Evolutionary conservation across 2,113 vertebrate genomes (phyloP).

Genomic region (Bucco capensis): DNA sequence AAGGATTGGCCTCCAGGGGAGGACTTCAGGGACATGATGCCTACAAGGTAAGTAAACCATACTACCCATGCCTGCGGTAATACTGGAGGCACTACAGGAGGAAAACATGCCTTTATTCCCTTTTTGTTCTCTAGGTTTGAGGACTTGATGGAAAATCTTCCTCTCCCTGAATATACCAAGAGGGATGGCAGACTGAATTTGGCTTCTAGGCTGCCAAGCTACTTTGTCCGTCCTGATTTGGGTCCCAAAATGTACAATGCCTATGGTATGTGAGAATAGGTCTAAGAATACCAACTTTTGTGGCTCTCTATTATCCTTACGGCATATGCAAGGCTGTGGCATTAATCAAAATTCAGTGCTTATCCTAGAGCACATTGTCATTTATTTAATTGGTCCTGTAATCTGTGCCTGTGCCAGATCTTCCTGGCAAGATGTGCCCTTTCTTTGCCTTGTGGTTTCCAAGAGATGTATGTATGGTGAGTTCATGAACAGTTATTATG

Average conservation of each 20-base stretch:
- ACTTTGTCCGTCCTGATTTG: constrained; percentile 96
- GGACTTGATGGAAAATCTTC: constrained; percentile 97
- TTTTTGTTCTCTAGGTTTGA: constrained; percentile 82
- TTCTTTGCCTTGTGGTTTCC: not conserved
- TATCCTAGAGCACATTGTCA: not conserved
- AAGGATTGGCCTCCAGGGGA: constrained; percentile 99
- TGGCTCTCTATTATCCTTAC: not conserved
- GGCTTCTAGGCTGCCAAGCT: constrained; percentile 94
- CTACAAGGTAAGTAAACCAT: constrained; percentile 79
- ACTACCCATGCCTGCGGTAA: not conserved
- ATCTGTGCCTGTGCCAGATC: not conserved
- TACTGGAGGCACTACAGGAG: not conserved
- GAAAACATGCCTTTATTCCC: not conserved
- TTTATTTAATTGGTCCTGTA: not conserved
- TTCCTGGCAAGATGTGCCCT: not conserved
- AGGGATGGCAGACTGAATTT: constrained; percentile 95
- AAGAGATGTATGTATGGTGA: not conserved
- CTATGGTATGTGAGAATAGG: constrained; percentile 82
- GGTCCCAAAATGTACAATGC: constrained; percentile 99
- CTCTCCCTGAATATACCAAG: constrained; percentile 97
- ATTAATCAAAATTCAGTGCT: not conserved
- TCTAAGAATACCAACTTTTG: not conserved
- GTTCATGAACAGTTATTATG: not conserved
- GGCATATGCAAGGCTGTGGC: not conserved
- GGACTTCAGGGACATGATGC: constrained; percentile 99